Base-by-base conservation (phyloP, 2,797 vertebrate species). In the Chromis chromis region DNA sequence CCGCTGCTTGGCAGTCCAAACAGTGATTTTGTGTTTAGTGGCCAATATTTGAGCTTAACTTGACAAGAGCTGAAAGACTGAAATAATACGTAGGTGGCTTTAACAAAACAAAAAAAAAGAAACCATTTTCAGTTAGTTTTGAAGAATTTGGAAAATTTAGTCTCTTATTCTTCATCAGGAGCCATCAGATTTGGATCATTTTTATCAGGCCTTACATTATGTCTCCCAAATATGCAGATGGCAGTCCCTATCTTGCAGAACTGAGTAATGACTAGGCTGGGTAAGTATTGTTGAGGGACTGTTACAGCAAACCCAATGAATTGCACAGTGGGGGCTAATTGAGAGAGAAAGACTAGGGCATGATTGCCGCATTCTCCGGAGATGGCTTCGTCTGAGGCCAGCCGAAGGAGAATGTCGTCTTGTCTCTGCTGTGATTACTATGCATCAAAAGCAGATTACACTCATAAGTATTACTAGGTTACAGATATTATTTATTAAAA, bases 291-390 rank as follows among this genome's bases (percentile, higher is more conserved):
- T 92, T 93, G 86, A 86, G 88, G 86, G 90, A 89, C 87, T 92
- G 86, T 90, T 91, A 87, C 85, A 89, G 86, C 83, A 91, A 92
- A 86, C 82, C 81, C 91, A 92, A 91, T 94, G 89, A 93, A 92
- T 91, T 89, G 90, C 91, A 91, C 93, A 93, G 91, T 87, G 65
- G 93, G 93, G 88, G 91, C 88, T 94, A 94, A 94, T 93, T 94
- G 89, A 90, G 85, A 89, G 84, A 90, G 78, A 86, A 86, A 87
- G 88, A 87, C 72, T 65, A 77, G 86, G 78, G 85, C 86, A 86
- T 87, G 82, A 92, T 91, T 91, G 90, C 93, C 87, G 79, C 79
- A 87, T 90, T 92, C 88, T 91, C 88, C 46, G 76, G 91, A 90
- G 92, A 91, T 86, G 84, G 27, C 68, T 87, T 88, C 88, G 87